These are phyloP conservation scores for Charaxes varanes DNA, from an alignment of 1,140 invertebrate genomes.

Conservation along the genomic window DNA sequence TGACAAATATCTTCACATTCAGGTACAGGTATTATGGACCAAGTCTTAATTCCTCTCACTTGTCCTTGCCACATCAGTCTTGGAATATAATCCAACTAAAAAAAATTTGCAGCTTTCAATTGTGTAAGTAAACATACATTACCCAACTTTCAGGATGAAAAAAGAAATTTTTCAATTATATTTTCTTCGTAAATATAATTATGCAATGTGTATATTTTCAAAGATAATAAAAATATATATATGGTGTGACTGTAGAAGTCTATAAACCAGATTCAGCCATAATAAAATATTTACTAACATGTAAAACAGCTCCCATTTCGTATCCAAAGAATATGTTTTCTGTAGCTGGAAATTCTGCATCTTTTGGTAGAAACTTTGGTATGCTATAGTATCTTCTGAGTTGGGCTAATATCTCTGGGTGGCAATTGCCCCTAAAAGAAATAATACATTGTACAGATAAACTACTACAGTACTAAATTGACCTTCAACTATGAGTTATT, in stretches of 20 bases:
- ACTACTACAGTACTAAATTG: too few relatives aligned
- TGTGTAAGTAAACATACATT: too few relatives aligned
- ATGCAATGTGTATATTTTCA: too few relatives aligned
- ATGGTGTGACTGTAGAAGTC: too few relatives aligned
- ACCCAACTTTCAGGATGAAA: too few relatives aligned
- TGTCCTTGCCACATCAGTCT: constrained; percentile 96
- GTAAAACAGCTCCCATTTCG: constrained; percentile 93
- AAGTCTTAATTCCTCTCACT: constrained; percentile 89
- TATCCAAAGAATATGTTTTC: constrained; percentile 97
- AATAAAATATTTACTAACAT: constrained; percentile 90
- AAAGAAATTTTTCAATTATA: too few relatives aligned
- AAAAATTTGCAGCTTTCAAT: too few relatives aligned
- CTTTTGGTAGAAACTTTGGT: constrained; percentile 91
- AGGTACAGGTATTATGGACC: constrained; percentile 89
- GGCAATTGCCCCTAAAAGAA: constrained; percentile 86
- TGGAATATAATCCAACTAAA: constrained; percentile 92
- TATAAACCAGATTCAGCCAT: too few relatives aligned
- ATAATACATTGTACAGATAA: neutral
- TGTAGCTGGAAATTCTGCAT: constrained; percentile 90
- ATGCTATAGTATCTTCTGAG: constrained; percentile 86
- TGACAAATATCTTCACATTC: constrained; percentile 90
- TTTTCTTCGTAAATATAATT: too few relatives aligned
- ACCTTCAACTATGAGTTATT: too few relatives aligned
- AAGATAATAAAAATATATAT: too few relatives aligned
- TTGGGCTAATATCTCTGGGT: constrained; percentile 83